Conservation (phyloP, 2,113 vertebrate species). For the Pica pica region DNA sequence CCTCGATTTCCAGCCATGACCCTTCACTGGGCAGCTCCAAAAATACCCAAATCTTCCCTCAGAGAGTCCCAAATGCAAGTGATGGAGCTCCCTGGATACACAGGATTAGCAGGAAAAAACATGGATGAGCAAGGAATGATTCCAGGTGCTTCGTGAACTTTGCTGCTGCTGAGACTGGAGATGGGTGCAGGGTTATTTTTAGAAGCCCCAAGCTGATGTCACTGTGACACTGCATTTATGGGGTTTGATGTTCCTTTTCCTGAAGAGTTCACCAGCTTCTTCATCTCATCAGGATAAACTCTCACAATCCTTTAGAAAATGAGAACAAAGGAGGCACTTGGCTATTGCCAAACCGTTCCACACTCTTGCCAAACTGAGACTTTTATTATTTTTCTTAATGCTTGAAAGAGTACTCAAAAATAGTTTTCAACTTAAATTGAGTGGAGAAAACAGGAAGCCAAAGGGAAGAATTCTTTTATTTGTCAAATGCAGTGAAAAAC, state of each 20-base stretch:
- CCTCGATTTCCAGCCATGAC: rapidly evolving
- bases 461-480: background rate
- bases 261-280: background rate
- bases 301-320: background rate
- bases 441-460: background rate
- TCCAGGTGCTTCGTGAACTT: background rate
- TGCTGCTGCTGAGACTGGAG: background rate
- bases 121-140: background rate
- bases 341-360: background rate
- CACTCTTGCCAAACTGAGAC: background rate
- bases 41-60: background rate
- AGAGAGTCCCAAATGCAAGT: background rate
- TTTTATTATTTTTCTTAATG: background rate
- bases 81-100: background rate
- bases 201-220: background rate
- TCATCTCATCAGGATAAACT: background rate
- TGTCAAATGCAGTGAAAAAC: background rate
- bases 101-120: background rate
- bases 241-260: background rate
- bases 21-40: background rate
- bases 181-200: background rate
- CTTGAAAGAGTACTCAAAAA: background rate
- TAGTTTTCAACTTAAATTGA: background rate
- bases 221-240: background rate
- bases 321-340: background rate